Conservation (phyloP, 2,113 vertebrate species). For the Notechis scutatus region DNA sequence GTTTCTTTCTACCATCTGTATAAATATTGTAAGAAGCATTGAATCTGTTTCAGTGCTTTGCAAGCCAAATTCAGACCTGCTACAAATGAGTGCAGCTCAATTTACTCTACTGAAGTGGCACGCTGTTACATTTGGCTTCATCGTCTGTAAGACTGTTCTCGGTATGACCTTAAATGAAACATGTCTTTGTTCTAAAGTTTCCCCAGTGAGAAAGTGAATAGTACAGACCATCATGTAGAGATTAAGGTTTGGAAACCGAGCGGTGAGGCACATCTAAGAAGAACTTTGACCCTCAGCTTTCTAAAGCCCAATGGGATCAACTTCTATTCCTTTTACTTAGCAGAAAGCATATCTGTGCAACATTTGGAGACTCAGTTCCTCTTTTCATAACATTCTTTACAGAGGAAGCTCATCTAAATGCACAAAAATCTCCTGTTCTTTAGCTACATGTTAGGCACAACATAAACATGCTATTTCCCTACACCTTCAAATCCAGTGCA, state of each 20-base stretch:
- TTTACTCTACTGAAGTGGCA: constrained; percentile 23
- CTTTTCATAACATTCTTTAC: background rate
- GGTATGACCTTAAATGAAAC: constrained; percentile 9
- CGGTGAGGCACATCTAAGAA: accelerated
- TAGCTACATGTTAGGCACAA: background rate
- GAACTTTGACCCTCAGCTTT: constrained; percentile 25
- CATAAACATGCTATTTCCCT: background rate
- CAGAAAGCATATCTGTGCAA: background rate
- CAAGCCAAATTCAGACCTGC: constrained; percentile 23
- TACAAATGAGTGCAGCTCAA: background rate
- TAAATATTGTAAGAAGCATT: constrained; percentile 26
- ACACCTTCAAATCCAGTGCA: background rate
- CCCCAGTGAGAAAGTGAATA: background rate
- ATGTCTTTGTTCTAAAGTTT: constrained; percentile 4
- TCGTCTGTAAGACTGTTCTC: background rate
- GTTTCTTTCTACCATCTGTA: constrained; percentile 23
- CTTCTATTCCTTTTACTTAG: constrained; percentile 23
- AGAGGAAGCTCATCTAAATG: background rate
- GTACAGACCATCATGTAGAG: background rate
- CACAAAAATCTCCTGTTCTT: background rate
- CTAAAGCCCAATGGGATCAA: background rate
- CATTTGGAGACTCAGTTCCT: background rate
- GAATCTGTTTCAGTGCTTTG: background rate
- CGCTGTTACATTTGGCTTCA: constrained; percentile 25
- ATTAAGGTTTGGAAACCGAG: constrained; percentile 35